Percentiles rank a stretch among this genome's conserved stretches.
These are phyloP conservation scores for Mongoloraphidia duomilia DNA, from an alignment of 2,888 invertebrate species.

Conservation along the genomic window DNA sequence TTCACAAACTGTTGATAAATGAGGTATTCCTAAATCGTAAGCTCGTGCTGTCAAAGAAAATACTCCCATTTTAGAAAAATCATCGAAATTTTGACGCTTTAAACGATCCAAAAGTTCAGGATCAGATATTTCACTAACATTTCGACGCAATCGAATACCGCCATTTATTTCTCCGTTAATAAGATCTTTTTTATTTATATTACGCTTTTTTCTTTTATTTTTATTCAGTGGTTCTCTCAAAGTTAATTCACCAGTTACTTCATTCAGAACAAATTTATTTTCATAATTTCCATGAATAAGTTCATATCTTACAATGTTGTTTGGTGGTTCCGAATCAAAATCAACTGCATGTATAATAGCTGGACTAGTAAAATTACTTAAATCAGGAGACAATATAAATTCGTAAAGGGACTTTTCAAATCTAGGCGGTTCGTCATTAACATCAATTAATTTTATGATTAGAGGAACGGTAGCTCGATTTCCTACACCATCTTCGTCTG, in stretches of 20 bases:
- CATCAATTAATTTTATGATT: conserved; percentile 55
- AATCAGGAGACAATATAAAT: conserved; percentile 60
- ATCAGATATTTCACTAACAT: too few species aligned
- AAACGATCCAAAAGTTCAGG: too few species aligned
- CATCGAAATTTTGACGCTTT: too few species aligned
- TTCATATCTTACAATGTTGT: conserved; percentile 75
- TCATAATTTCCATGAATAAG: conserved; percentile 62
- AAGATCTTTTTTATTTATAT: conserved; percentile 13
- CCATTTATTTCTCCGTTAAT: conserved; percentile 11
- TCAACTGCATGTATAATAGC: conserved; percentile 75
- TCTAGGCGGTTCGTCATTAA: conserved; percentile 52
- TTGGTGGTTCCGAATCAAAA: conserved; percentile 68
- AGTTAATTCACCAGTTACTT: conserved; percentile 59
- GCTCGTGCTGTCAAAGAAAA: conserved; percentile 61
- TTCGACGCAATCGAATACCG: too few species aligned
- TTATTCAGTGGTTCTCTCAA: conserved; percentile 37
- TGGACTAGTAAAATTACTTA: conserved; percentile 58
- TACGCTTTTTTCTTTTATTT: conserved; percentile 19
- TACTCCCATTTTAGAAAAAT: conserved; percentile 22
- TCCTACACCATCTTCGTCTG: conserved; percentile 73
- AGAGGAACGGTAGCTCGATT: conserved; percentile 59
- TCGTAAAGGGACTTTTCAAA: conserved; percentile 70
- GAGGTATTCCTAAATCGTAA: conserved; percentile 74
- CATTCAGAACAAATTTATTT: conserved; percentile 59
- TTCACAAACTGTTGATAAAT: conserved; percentile 52